A percentile compares a stretch with the other conserved stretches of the same genome.
These are phyloP conservation scores for Drosophila virilis DNA, from an alignment of 1,140 invertebrate genomes.

Conservation along the genomic window DNA sequence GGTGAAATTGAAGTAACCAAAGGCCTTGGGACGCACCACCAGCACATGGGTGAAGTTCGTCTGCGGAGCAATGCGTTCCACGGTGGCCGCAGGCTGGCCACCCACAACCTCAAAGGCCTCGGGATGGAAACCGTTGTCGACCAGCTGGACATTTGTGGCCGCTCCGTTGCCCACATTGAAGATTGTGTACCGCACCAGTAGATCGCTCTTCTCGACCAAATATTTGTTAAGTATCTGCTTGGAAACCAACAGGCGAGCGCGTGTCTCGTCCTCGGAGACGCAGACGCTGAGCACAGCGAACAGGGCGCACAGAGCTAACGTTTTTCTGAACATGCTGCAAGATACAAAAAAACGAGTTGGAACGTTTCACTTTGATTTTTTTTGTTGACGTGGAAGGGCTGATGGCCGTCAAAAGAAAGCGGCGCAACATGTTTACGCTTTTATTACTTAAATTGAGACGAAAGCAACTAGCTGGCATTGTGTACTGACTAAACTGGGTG, in stretches of 20 bases:
- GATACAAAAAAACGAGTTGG: background rate
- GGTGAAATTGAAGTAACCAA: constrained; percentile 98
- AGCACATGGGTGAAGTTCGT: constrained; percentile 97
- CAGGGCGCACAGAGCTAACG: constrained; percentile 62
- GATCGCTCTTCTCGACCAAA: constrained; percentile 98
- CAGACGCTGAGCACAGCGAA: constrained; percentile 69
- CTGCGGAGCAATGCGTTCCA: constrained; percentile 95
- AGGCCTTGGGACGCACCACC: constrained; percentile 94
- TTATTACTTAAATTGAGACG: constrained; percentile 19
- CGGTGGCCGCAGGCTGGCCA: constrained; percentile 92
- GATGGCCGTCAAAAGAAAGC: constrained; percentile 14
- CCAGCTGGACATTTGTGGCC: constrained; percentile 94
- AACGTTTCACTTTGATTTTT: constrained; percentile 66
- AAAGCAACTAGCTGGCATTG: background rate
- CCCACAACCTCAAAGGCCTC: constrained; percentile 94
- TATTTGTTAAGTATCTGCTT: constrained; percentile 99
- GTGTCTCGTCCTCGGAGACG: constrained; percentile 87
- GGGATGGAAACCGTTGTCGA: constrained; percentile 95
- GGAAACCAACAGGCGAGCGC: constrained; percentile 90
- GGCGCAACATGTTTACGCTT: background rate
- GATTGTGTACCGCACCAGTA: constrained; percentile 95
- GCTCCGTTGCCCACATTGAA: constrained; percentile 94
- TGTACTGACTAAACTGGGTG: background rate
- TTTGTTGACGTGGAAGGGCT: constrained; percentile 81
- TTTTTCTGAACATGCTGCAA: constrained; percentile 75